A percentile compares a stretch with the other conserved stretches of the same genome.
phyloP scores from a whole-genome alignment of 2,797 vertebrate species.

The Percopsis omiscomaycus region DNA sequence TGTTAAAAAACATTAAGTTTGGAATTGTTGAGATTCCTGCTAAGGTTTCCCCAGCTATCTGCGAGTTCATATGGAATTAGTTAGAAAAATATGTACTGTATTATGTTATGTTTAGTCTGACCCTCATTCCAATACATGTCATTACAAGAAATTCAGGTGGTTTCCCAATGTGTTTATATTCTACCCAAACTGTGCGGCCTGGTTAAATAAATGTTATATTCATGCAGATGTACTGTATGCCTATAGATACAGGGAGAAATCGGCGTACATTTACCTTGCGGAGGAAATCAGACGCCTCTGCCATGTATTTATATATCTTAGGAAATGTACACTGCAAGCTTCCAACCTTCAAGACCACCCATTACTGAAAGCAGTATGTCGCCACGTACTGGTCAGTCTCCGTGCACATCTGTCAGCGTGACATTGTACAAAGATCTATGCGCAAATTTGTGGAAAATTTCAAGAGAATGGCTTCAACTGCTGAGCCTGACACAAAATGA shows the following conservation, averaged over 20 bases:
- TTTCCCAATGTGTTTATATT: background rate
- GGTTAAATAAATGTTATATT: slow-evolving; percentile 10
- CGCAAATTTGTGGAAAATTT: background rate
- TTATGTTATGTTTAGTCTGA: slow-evolving; percentile 12
- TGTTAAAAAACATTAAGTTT: background rate
- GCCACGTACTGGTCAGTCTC: background rate
- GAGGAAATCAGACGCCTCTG: background rate
- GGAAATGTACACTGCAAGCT: slow-evolving; percentile 14
- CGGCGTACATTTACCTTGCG: background rate
- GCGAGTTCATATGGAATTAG: background rate
- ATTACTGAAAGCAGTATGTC: background rate
- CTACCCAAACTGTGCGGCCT: background rate
- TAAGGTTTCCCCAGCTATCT: background rate
- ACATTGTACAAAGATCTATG: background rate
- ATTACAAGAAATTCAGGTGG: background rate
- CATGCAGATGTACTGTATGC: background rate
- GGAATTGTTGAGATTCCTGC: background rate
- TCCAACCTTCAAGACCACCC: slow-evolving; percentile 1
- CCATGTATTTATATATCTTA: slow-evolving; percentile 10
- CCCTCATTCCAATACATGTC: background rate
- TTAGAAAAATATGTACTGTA: background rate
- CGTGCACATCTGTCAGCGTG: background rate
- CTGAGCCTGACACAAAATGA: background rate
- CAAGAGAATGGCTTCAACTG: background rate
- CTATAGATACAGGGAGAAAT: background rate